Conservation (phyloP, 2,113 vertebrate genomes). For the Austrofundulus limnaeus region DNA sequence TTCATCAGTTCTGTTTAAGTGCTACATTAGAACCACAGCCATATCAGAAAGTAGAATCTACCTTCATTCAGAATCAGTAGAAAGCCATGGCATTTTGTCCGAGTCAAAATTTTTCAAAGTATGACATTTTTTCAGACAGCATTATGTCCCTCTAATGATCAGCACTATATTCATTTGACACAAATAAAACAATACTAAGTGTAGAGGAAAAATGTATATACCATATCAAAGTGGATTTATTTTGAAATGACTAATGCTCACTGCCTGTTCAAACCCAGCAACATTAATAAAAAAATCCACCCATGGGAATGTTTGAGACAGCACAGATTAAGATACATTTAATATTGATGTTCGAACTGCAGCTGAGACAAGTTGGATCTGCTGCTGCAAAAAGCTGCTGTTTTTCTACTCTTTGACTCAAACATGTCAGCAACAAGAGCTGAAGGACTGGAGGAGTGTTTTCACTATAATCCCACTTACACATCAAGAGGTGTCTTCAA, state of each 20-base stretch:
- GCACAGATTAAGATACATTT: constrained; percentile 34
- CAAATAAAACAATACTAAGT: constrained; percentile 17
- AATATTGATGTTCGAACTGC: constrained; percentile 43
- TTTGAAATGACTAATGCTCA: constrained; percentile 28
- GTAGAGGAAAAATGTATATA: neutral
- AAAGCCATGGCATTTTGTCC: constrained; percentile 41
- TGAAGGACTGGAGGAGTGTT: constrained; percentile 16
- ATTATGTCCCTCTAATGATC: constrained; percentile 27
- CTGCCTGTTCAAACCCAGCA: constrained; percentile 14
- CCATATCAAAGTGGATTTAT: constrained; percentile 14
- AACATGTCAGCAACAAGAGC: constrained; percentile 31
- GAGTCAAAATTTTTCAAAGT: constrained; percentile 37
- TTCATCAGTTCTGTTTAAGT: constrained; percentile 10
- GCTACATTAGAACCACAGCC: constrained; percentile 14
- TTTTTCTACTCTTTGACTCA: constrained; percentile 22
- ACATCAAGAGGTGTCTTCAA: constrained; percentile 26
- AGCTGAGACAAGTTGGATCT: constrained; percentile 3
- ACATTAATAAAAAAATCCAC: constrained; percentile 31
- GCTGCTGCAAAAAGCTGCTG: neutral
- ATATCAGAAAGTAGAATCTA: constrained; percentile 22
- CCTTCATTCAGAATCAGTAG: constrained; percentile 31
- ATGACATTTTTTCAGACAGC: constrained; percentile 52
- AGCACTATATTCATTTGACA: constrained; percentile 21
- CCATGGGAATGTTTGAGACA: constrained; percentile 6
- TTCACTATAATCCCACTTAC: constrained; percentile 26